These are phyloP conservation scores for Sinelater perroti DNA, from an alignment of 2,888 invertebrate species.

Conservation along the genomic window DNA sequence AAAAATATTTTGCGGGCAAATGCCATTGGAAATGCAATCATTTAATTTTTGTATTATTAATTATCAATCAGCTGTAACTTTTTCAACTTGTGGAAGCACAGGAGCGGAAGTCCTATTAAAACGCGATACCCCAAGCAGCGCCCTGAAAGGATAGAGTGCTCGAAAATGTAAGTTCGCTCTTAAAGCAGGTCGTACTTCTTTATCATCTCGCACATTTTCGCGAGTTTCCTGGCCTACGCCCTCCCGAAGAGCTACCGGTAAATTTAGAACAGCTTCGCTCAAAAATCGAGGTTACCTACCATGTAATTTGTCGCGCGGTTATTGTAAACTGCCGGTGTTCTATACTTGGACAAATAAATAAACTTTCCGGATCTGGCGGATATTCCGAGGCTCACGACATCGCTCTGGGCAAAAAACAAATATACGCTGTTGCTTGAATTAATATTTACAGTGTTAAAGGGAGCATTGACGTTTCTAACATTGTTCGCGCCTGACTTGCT, in stretches of 20 bases:
- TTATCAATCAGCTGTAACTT: no score
- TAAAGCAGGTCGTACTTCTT: slow-evolving; percentile 4
- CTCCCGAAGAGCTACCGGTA: no score
- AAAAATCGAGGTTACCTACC: slow-evolving; percentile 10
- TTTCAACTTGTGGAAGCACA: no score
- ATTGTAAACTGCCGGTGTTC: slow-evolving; percentile 31
- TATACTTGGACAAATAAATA: slow-evolving; percentile 36
- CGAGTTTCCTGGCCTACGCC: no score
- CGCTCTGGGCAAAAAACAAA: slow-evolving; percentile 33
- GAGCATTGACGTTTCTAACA: slow-evolving; percentile 20
- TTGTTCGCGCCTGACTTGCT: no score
- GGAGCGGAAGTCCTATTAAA: no score
- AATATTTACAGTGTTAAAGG: slow-evolving; percentile 32
- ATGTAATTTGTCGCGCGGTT: slow-evolving; percentile 29
- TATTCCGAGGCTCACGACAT: slow-evolving; percentile 33
- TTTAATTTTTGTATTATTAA: no score
- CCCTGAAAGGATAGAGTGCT: slow-evolving; percentile 25
- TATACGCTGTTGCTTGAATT: slow-evolving; percentile 31
- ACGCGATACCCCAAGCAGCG: slow-evolving; percentile 14
- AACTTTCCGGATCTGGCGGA: slow-evolving; percentile 31
- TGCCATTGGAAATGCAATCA: no score
- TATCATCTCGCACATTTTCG: slow-evolving; percentile 2
- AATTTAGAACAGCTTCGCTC: neutral
- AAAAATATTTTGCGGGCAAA: no score
- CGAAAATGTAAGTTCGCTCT: slow-evolving; percentile 18